A percentile compares a stretch with the other conserved stretches of the same genome.
phyloP scores from a whole-genome alignment of 2,888 invertebrate genomes.

The Metalampra italica region DNA sequence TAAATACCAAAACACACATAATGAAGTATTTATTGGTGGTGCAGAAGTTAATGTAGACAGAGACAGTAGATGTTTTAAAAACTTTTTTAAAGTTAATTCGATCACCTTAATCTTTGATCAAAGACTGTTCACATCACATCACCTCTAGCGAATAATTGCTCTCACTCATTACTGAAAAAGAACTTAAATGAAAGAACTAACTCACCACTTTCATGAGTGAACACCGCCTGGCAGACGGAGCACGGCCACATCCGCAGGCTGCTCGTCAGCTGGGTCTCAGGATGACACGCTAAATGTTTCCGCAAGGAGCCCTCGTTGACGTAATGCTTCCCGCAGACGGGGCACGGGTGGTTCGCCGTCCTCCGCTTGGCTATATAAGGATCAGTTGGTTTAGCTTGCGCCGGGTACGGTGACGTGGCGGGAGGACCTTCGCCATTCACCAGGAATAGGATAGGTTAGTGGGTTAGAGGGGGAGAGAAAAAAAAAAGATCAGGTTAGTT shows the following conservation, averaged over 20 bases:
- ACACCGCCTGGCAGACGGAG: constrained; percentile 96
- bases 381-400: constrained; percentile 81
- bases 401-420: constrained; percentile 80
- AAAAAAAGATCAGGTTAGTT: constrained; percentile 62
- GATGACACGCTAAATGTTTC: constrained; percentile 96
- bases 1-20: too few species aligned
- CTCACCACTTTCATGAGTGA: constrained; percentile 96
- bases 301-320: constrained; percentile 95
- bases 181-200: too few species aligned
- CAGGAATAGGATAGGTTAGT: constrained; percentile 72
- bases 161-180: too few species aligned
- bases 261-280: constrained; percentile 92
- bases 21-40: too few species aligned
- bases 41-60: too few species aligned
- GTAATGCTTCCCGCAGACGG: constrained; percentile 96
- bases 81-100: too few species aligned
- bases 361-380: constrained; percentile 95
- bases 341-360: constrained; percentile 96
- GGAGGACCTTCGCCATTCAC: constrained; percentile 76
- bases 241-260: constrained; percentile 97
- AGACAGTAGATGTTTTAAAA: too few species aligned
- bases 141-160: too few species aligned
- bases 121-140: too few species aligned
- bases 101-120: too few species aligned
- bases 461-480: constrained; percentile 51